Evolutionary conservation across 2,888 invertebrate genomes (phyloP), one percentile per base, ranked within the genome.

Genomic region (Protophormia terraenovae): DNA sequence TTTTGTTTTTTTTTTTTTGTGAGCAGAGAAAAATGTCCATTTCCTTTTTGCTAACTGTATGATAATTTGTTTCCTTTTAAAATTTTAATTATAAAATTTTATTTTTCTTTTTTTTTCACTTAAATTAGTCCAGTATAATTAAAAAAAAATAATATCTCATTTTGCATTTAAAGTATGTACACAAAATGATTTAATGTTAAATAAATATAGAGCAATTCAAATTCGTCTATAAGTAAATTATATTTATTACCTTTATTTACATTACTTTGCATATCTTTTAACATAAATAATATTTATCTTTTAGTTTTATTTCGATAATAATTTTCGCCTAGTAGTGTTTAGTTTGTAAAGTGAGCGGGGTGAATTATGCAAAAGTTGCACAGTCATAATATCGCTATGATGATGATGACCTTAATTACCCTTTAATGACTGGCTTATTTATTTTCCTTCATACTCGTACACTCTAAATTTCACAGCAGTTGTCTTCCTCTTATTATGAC

Each of bases 391-490:
- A n/a, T n/a, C n/a, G n/a, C n/a, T 72, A 22, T n/a, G 32, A 55
- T 55, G 29, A 78, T 67, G 78, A 55, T 85, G 85, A 82, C 85
- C 82, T 82, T 85, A 85, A 85, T 85, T 85, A 85, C 85, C 69
- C 78, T 71, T 75, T 85, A 85, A 85, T 82, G 81, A 85, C 81
- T 82, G 78, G 19, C 69, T 58, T 73, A 60, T 84, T 82, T 82
- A 76, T 84, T 71, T 80, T 27, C 66, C 24, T 55, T 35, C 27
- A 14, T 55, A 58, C 29, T 55, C 41, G 38, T 41, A 71, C 38
- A 62, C 53, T 45, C 12, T 27, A 62, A 53, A 22, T 79, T 71
- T 45, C n/a, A n/a, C 58, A 50, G n/a, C 41, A 53, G 32, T 79
- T 53, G n/a, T 55, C 22, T 45, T 62, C 22, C 19, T 71, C 22